Evolutionary conservation across 1,140 invertebrate genomes (phyloP), one percentile per base, ranked within the genome.

Genomic region (Lasaia peninsularis): DNA sequence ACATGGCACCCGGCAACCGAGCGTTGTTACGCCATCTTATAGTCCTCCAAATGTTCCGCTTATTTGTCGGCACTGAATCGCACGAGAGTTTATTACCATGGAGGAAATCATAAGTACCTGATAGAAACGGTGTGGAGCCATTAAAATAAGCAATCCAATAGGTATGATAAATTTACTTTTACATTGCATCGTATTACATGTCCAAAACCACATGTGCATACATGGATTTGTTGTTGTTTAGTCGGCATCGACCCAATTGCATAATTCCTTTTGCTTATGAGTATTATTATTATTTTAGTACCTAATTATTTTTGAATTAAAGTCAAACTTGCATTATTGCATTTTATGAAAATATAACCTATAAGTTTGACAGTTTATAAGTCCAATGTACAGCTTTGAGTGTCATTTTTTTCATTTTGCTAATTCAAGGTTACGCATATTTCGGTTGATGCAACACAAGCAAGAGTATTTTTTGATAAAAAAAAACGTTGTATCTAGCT

Each of bases 21-120:
- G 86, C 83, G 87, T 87, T 87, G 80, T 88, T 89, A 89, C 87
- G 87, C 87, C 87, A 89, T 89, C 78, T 89, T 89, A 88, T 73
- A 86, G 80, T 81, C 79, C 76, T 82, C 78, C 77, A 86, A 88
- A 86, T 75, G 78, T 79, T 86, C 71, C 74, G 77, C 83, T 86
- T 85, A 85, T 86, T 86, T 82, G 73, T 67, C 74, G 83, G 74
- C 71, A 80, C 81, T 75, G 60, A 70, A 60, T 73, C 71, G 63
- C 65, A 67, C 71, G 65, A 77, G 70, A 71, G 64, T 72, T 52
- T 71, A 71, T 74, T 78, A 75, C 50, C 70, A 69, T 77, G 75
- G 77, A 80, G 77, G 74, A 75, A 55, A 75, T 79, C 69, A 68
- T 77, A 78, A 73, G 76, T 62, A 69, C 63, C 54, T 72, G 70